Evolutionary conservation across 2,113 vertebrate genomes (phyloP), one percentile per base, ranked within the genome.

Genomic region (Cavia aperea): DNA sequence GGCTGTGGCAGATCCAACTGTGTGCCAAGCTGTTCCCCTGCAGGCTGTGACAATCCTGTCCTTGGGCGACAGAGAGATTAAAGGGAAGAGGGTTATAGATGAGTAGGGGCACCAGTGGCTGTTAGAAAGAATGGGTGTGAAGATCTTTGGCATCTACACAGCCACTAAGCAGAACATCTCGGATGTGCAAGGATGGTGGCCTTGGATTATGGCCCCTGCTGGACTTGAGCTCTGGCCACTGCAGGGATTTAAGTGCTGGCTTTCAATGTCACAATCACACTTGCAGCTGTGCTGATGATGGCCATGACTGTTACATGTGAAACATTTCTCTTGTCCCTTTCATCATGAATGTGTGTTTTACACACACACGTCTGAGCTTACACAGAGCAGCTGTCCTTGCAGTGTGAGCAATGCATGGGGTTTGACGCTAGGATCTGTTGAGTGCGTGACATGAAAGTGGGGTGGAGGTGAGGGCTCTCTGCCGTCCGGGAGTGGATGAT

Each of bases 161-260:
- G 77, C 33, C 15, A 16, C 21, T 26, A 2, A 62, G 9, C 15
- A 81, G n/a, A 31, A 15, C 24, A 0, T 19, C 49, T 43, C 24
- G 0, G 54, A 1, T 10, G 43, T 11, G 15, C 2, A 8, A 39
- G 68, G 29, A 7, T 39, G 15, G 58, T 18, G 31, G 24, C 4
- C 23, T 7, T 70, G 68, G 29, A 7, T 39, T 11, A 49, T 18
- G 31, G 24, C 2, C 23, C 58, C 29, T 58, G 16, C 24, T 33
- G 33, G 33, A 15, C 66, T 18, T 36, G 4, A 2, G 49, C 15
- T 2, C 1, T 18, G 21, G n/a, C 36, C 14, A 13, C 29, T 39
- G 33, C n/a, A 8, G 4, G 14, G 14, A 33, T 16, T 31, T 51
- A 29, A 49, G 43, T 8, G 12, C 1, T 12, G 51, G 66, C 68